Evolutionary conservation across 2,797 vertebrate species (phyloP), one percentile per base, ranked within the genome.

Genomic region (Periophthalmus magnuspinnatus): DNA sequence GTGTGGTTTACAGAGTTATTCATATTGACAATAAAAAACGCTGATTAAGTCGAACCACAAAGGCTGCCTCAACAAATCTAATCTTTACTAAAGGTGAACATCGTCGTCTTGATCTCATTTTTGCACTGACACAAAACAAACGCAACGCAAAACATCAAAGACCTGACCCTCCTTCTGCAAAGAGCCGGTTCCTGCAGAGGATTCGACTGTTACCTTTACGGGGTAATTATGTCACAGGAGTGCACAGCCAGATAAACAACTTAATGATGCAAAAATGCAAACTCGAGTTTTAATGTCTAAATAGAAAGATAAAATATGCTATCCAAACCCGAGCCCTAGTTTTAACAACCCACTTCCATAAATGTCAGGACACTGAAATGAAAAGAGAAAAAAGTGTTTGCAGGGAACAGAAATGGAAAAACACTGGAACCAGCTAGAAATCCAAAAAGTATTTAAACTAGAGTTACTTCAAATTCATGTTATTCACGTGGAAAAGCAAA

Each of bases 41-140:
- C 89, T 90, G 91, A 91, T 90, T 90, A 87, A 75, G 85, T 85
- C 47, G 47, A 86, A 91, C 89, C 89, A 87, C 89, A 91, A 84
- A 88, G 81, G 80, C 89, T 92, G 90, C 82, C 88, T 91, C 88
- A 75, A 86, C 85, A 90, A 88, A 91, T 88, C 78, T 82, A 80
- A 78, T 85, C 84, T 79, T 85, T 80, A 88, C 83, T 66, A 81
- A 89, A 84, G 60, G 71, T 89, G 80, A 77, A 87, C 77, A 81
- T 88, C 81, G 78, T 81, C 81, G 79, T 90, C 86, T 84, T 74
- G 80, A 90, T 91, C 86, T 86, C 71, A 58, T 84, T 28, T 88
- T 82, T 80, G 69, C 74, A 70, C 82, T 81, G 84, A 89, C 81
- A 85, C 74, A 78, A 84, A 68, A 78, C 81, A 66, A 74, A 78